Conservation (phyloP, 2,797 vertebrate genomes). For the Pipistrellus kuhlii region DNA sequence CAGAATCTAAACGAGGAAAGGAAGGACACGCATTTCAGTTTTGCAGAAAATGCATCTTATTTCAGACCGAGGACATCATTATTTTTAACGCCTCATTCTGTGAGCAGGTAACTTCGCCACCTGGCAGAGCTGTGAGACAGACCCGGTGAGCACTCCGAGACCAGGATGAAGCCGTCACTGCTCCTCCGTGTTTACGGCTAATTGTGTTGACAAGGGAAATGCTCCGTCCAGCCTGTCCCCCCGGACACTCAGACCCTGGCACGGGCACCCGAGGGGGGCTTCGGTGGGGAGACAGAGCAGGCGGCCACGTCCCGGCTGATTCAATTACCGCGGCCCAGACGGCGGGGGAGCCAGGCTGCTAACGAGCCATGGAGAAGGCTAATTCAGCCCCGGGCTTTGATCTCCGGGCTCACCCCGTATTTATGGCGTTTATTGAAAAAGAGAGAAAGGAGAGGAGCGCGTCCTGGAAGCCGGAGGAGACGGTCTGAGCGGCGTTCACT, state of each 20-base stretch:
- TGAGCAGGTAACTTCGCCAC: neutral
- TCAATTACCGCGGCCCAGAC: constrained; percentile 84
- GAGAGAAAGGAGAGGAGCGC: constrained; percentile 88
- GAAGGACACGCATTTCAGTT: neutral
- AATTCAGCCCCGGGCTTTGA: constrained; percentile 85
- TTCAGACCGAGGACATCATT: neutral
- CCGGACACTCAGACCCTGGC: constrained; percentile 74
- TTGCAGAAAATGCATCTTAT: constrained; percentile 24
- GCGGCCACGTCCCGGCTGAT: constrained; percentile 79
- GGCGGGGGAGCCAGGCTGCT: constrained; percentile 85
- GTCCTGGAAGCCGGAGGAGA: constrained; percentile 88
- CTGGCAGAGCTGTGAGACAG: neutral
- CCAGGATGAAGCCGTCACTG: constrained; percentile 40
- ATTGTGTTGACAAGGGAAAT: constrained; percentile 69
- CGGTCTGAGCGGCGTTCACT: constrained; percentile 91
- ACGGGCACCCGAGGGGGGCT: constrained; percentile 84
- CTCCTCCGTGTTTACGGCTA: constrained; percentile 49
- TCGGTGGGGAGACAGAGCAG: constrained; percentile 72
- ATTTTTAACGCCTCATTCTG: constrained; percentile 1
- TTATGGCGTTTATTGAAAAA: constrained; percentile 90
- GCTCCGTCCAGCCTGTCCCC: constrained; percentile 67
- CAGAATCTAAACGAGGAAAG: constrained; percentile 6
- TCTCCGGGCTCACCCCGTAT: constrained; percentile 88
- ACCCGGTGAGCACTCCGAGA: neutral
- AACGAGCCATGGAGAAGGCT: constrained; percentile 84